A percentile compares a stretch with the other conserved stretches of the same genome.
phyloP scores from a whole-genome alignment of 2,113 vertebrate species.

The Actenoides lindsayi region DNA sequence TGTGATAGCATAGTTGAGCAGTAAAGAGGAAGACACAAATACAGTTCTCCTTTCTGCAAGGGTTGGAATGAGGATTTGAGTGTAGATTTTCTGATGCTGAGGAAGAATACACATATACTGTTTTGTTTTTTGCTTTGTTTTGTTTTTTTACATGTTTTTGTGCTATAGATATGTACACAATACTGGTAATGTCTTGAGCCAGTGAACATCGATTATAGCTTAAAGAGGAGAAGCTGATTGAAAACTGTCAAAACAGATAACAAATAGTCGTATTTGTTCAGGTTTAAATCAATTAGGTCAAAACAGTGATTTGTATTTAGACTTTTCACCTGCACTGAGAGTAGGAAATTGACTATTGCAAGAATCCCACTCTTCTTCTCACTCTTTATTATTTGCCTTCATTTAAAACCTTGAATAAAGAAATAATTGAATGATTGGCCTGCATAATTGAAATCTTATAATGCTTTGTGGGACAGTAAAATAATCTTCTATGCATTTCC shows the following conservation, averaged over 20 bases:
- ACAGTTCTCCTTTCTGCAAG: not conserved
- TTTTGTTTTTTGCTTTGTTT: too few species aligned
- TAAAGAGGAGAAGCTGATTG: not conserved
- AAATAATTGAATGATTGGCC: not conserved
- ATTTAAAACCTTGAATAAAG: not conserved
- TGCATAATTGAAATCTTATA: not conserved
- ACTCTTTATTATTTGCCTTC: not conserved
- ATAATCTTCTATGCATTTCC: not conserved
- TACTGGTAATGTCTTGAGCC: not conserved
- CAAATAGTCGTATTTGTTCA: not conserved
- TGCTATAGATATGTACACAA: not conserved
- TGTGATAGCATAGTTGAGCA: not conserved
- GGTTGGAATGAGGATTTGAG: not conserved
- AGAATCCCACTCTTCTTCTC: not conserved
- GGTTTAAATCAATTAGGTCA: not conserved
- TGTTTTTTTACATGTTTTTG: not conserved
- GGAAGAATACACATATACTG: not conserved
- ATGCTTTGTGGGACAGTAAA: not conserved
- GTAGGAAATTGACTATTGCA: not conserved
- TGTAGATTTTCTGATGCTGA: not conserved
- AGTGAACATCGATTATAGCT: not conserved
- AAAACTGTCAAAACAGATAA: not conserved
- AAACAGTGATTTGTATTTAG: not conserved
- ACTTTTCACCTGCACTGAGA: not conserved
- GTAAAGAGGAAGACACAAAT: not conserved